Evolutionary conservation across 2,113 vertebrate genomes (phyloP).

Genomic region (Lynx canadensis): DNA sequence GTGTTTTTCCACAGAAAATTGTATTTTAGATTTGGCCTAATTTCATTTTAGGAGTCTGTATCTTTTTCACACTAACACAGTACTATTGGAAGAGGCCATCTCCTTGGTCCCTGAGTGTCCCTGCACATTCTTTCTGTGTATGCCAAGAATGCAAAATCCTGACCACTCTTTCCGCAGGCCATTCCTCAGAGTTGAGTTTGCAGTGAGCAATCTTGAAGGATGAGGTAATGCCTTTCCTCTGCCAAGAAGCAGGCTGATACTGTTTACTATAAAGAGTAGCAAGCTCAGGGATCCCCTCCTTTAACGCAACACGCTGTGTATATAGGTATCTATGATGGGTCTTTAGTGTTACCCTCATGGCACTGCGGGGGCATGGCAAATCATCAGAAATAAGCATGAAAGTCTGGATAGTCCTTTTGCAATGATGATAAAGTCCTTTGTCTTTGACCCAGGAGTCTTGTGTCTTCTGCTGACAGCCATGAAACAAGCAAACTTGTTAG

Average conservation of each 20-base stretch:
- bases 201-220: not conserved
- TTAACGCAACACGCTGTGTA: not conserved
- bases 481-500: not conserved
- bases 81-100: not conserved
- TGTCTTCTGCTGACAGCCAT: not conserved
- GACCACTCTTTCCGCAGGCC: not conserved
- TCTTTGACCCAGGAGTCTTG: not conserved
- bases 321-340: too few species aligned
- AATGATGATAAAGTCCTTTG: not conserved
- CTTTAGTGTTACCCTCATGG: not conserved
- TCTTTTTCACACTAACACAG: not conserved
- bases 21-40: not conserved
- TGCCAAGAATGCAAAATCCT: not conserved
- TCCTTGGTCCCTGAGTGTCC: not conserved
- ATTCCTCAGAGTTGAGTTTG: not conserved
- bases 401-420: not conserved
- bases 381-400: not conserved
- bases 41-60: not conserved
- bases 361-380: not conserved
- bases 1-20: not conserved
- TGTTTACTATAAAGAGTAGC: not conserved
- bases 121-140: not conserved
- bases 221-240: not conserved
- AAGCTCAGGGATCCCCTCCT: not conserved
- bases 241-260: not conserved